Conservation (phyloP, 1,140 invertebrate species). For the Chironomus tepperi region DNA sequence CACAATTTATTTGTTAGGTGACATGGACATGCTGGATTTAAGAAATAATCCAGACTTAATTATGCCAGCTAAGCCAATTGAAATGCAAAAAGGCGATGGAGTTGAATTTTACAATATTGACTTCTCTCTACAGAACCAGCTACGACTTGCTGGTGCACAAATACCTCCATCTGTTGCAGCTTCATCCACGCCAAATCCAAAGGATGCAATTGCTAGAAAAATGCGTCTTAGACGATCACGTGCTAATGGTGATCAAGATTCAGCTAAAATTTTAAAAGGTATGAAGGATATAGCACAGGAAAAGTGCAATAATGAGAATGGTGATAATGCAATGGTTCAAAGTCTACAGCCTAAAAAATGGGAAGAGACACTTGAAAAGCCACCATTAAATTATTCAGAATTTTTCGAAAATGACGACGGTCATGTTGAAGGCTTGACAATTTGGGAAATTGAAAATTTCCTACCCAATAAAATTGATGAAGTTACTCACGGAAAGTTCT, state of each 20-base stretch:
- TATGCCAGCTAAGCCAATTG: conserved; percentile 93
- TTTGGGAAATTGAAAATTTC: conserved; percentile 99
- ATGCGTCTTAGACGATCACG: conserved; percentile 67
- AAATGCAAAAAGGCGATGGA: conserved; percentile 68
- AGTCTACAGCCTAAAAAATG: conserved; percentile 68
- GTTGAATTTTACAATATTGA: conserved; percentile 98
- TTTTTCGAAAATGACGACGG: conserved; percentile 98
- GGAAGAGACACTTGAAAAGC: conserved; percentile 92
- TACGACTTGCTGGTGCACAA: conserved; percentile 84
- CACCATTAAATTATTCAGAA: conserved; percentile 96
- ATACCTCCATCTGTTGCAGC: conserved; percentile 59
- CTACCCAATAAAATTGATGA: conserved; percentile 88
- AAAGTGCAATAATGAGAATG: conserved; percentile 30
- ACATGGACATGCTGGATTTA: conserved; percentile 81
- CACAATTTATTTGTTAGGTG: conserved; percentile 90
- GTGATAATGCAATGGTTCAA: conserved; percentile 28
- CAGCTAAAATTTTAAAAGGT: conserved; percentile 91
- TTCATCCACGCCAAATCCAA: conserved; percentile 37
- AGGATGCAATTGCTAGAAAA: conserved; percentile 90
- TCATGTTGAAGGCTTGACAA: conserved; percentile 73
- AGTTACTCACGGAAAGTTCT: conserved; percentile 94
- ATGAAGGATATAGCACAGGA: conserved; percentile 96
- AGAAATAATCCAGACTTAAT: conserved; percentile 91
- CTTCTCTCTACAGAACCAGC: conserved; percentile 92
- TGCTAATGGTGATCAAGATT: conserved; percentile 76